These are phyloP conservation scores for Jacana jacana DNA, from an alignment of 2,113 vertebrate species.

Conservation along the genomic window DNA sequence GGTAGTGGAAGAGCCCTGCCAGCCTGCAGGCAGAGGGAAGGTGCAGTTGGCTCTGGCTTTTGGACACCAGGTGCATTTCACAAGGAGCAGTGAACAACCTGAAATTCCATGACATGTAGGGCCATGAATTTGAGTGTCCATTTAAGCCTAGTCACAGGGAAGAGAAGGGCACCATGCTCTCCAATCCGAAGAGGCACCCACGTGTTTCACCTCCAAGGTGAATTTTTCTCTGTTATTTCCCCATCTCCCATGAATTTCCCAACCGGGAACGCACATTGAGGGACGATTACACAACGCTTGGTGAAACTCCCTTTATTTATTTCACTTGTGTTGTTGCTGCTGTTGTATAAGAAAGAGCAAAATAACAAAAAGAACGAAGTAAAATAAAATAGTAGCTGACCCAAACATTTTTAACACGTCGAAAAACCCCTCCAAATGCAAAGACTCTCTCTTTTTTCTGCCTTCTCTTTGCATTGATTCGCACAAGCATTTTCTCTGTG, in stretches of 20 bases:
- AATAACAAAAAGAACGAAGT: slow-evolving; percentile 63
- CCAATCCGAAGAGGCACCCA: not conserved
- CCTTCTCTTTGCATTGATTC: slow-evolving; percentile 44
- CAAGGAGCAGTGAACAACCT: not conserved
- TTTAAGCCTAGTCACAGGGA: not conserved
- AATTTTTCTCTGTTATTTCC: not conserved
- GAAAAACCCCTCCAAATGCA: not conserved
- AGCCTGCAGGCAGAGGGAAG: not conserved
- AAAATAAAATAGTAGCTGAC: slow-evolving; percentile 62
- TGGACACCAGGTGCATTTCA: not conserved
- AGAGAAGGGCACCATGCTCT: not conserved
- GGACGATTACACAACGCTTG: slow-evolving; percentile 47
- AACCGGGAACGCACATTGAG: slow-evolving; percentile 29
- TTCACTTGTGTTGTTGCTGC: slow-evolving; percentile 65
- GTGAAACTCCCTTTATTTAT: slow-evolving; percentile 75
- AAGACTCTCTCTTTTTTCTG: slow-evolving; percentile 15
- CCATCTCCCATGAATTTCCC: not conserved
- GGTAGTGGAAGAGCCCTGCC: not conserved
- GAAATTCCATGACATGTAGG: not conserved
- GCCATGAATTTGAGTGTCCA: not conserved
- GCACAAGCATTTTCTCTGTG: slow-evolving; percentile 32
- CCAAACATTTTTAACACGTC: slow-evolving; percentile 48
- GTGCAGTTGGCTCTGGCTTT: not conserved
- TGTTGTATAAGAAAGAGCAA: slow-evolving; percentile 67
- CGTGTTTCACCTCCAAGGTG: not conserved